These are phyloP conservation scores for Furcifer pardalis DNA, from an alignment of 2,797 vertebrate genomes.

Conservation along the genomic window DNA sequence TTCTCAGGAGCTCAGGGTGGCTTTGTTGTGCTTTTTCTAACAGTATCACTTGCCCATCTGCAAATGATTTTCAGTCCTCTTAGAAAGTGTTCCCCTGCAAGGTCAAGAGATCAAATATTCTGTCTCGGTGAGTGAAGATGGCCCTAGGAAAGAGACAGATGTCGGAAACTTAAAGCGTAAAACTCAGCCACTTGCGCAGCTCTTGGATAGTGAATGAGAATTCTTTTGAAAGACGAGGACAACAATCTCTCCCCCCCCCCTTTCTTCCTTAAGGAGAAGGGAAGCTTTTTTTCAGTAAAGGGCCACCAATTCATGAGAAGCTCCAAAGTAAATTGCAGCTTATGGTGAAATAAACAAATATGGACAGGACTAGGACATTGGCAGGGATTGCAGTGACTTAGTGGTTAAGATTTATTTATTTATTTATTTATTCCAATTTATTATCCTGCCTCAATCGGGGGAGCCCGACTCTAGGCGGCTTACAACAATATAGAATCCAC, in stretches of 20 bases:
- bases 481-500: too few relatives aligned
- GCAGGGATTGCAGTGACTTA: too few relatives aligned
- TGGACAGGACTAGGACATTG: neutral
- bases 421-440: too few relatives aligned
- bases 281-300: neutral
- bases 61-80: conserved; percentile 43
- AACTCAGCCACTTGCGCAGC: neutral
- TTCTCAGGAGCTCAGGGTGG: conserved; percentile 32
- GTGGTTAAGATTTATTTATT: too few relatives aligned
- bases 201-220: neutral
- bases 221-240: conserved; percentile 24
- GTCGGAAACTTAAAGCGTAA: neutral
- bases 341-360: neutral
- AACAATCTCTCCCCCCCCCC: neutral
- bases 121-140: conserved; percentile 49
- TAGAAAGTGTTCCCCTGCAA: conserved; percentile 32
- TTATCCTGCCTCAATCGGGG: too few relatives aligned
- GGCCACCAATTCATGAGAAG: neutral
- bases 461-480: too few relatives aligned
- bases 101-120: conserved; percentile 48
- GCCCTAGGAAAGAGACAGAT: conserved; percentile 15
- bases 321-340: too few relatives aligned
- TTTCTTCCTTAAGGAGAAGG: neutral
- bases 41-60: conserved; percentile 16
- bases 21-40: conserved; percentile 12